phyloP scores from a whole-genome alignment of 2,888 invertebrate genomes.

The Muschampia staudingeri region DNA sequence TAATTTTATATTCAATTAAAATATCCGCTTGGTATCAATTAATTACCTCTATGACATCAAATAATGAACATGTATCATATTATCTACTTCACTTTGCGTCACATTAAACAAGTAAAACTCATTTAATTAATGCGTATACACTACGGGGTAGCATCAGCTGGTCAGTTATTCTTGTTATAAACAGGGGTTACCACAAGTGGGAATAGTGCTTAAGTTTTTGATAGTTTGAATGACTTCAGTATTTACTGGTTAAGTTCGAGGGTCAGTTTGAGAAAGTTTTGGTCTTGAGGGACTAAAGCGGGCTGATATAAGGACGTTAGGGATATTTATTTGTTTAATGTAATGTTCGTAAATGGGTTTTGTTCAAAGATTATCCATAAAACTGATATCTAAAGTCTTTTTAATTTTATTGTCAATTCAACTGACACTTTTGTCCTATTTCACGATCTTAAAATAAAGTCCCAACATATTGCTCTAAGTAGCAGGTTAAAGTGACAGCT shows the following conservation, averaged over 20 bases:
- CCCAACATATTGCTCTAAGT: too few species aligned
- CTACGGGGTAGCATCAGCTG: constrained; percentile 72
- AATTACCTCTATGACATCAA: constrained; percentile 17
- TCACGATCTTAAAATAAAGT: too few species aligned
- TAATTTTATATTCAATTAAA: constrained; percentile 12
- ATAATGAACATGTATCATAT: constrained; percentile 30
- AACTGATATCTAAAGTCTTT: not conserved
- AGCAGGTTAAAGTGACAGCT: too few species aligned
- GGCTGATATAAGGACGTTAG: constrained; percentile 60
- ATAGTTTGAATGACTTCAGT: constrained; percentile 89
- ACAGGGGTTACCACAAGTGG: constrained; percentile 84
- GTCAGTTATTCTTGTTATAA: constrained; percentile 79
- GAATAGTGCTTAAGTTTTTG: constrained; percentile 88
- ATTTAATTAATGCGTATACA: constrained; percentile 75
- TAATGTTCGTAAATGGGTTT: constrained; percentile 19
- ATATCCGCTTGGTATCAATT: constrained; percentile 22
- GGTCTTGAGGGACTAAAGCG: constrained; percentile 77
- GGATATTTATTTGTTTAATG: constrained; percentile 55
- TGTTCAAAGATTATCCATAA: not conserved
- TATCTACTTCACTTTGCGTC: constrained; percentile 27
- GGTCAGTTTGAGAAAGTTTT: constrained; percentile 84
- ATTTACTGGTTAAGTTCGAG: constrained; percentile 90
- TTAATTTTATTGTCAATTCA: not conserved
- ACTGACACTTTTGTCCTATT: too few species aligned
- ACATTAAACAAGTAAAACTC: constrained; percentile 61